phyloP scores from a whole-genome alignment of 2,113 vertebrate genomes.

The Sander vitreus region DNA sequence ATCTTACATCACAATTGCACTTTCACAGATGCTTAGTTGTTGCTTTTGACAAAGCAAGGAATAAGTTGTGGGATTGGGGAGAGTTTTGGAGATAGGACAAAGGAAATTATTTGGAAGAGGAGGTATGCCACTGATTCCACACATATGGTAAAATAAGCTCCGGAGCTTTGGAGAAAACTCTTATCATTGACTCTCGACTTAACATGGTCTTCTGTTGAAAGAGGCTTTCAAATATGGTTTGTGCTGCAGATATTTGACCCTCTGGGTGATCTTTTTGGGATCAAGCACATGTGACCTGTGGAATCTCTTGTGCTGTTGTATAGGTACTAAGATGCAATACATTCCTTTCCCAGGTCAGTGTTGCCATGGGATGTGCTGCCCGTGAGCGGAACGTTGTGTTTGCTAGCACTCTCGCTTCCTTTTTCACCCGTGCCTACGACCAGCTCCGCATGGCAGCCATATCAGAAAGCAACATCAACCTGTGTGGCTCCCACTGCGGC shows the following conservation, averaged over 20 bases:
- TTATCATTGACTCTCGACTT: conserved; percentile 14
- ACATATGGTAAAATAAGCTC: conserved; percentile 63
- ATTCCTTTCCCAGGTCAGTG: conserved; percentile 86
- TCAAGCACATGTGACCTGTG: background rate
- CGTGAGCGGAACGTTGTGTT: conserved; percentile 92
- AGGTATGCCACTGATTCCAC: conserved; percentile 62
- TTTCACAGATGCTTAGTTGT: conserved; percentile 25
- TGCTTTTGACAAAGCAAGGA: conserved; percentile 31
- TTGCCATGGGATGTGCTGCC: conserved; percentile 91
- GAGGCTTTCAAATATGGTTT: conserved; percentile 23
- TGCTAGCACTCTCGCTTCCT: conserved; percentile 92
- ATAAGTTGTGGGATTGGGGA: conserved; percentile 17
- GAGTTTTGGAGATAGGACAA: conserved; percentile 43
- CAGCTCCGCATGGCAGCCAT: conserved; percentile 96
- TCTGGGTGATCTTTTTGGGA: conserved; percentile 16
- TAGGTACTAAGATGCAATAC: conserved; percentile 7
- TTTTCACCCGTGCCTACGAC: conserved; percentile 93
- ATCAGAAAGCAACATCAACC: conserved; percentile 95
- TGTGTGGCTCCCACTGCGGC: conserved; percentile 94
- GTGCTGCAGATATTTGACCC: conserved; percentile 23
- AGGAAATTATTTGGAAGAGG: conserved; percentile 68
- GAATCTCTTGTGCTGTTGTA: background rate
- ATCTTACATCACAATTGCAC: background rate
- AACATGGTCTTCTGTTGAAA: conserved; percentile 45
- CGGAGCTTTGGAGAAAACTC: conserved; percentile 38